phyloP scores from a whole-genome alignment of 2,113 vertebrate species.

The Scomber scombrus region DNA sequence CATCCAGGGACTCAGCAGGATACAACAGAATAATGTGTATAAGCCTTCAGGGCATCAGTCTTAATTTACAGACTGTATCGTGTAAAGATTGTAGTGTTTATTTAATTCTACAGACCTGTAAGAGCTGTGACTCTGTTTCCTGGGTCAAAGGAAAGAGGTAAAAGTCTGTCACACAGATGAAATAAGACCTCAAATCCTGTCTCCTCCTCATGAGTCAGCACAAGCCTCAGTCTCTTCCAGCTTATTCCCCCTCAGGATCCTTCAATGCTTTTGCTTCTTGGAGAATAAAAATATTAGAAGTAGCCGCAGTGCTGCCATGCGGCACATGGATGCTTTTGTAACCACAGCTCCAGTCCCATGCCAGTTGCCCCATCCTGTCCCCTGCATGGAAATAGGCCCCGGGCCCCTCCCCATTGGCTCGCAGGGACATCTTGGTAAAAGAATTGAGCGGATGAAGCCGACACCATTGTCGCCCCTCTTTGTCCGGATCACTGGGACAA shows the following conservation, averaged over 20 bases:
- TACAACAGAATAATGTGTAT: too few species aligned
- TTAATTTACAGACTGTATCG: too few species aligned
- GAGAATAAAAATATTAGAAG: conserved; percentile 22
- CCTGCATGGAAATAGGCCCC: conserved; percentile 37
- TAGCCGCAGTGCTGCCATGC: conserved; percentile 42
- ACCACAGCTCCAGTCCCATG: conserved; percentile 51
- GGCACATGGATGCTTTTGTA: conserved; percentile 39
- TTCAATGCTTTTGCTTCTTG: conserved; percentile 4
- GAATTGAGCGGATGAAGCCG: conserved; percentile 28
- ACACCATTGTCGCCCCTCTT: conserved; percentile 29
- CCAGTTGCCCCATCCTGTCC: conserved; percentile 51
- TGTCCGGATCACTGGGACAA: conserved; percentile 20
- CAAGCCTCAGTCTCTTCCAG: background rate
- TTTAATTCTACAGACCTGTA: background rate
- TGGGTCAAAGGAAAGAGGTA: background rate
- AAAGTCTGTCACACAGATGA: background rate
- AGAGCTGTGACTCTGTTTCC: background rate
- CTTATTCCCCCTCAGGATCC: background rate
- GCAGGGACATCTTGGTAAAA: conserved; percentile 24
- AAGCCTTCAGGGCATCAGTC: too few species aligned
- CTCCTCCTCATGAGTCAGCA: conserved; percentile 4
- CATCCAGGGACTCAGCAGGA: background rate
- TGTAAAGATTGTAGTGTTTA: too few species aligned
- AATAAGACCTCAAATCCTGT: background rate
- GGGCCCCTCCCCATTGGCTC: conserved; percentile 46